These are phyloP conservation scores for Cremastinae sp. DNA, from an alignment of 2,888 invertebrate species.

Conservation along the genomic window DNA sequence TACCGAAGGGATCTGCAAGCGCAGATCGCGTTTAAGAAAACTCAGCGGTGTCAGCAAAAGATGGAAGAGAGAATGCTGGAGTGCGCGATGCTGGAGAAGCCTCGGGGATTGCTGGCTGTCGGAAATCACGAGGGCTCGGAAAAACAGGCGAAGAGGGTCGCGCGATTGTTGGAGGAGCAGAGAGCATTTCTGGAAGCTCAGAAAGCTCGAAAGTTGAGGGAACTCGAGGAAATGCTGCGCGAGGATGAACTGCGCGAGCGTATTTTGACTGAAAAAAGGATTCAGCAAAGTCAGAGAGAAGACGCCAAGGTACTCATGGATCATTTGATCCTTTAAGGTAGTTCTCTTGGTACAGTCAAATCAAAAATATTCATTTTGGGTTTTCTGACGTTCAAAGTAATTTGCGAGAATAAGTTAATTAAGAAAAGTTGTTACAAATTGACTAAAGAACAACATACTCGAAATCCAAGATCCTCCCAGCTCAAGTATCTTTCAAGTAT, in stretches of 20 bases:
- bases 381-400: no score
- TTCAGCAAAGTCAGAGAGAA: constrained; percentile 9
- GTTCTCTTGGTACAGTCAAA: no score
- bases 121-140: constrained; percentile 57
- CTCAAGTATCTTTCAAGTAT: no score
- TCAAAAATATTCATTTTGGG: no score
- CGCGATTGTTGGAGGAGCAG: constrained; percentile 58
- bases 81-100: constrained; percentile 65
- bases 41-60: constrained; percentile 52
- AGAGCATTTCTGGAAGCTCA: constrained; percentile 62
- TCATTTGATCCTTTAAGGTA: not conserved
- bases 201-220: constrained; percentile 63
- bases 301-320: constrained; percentile 36
- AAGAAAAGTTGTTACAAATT: no score
- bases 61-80: constrained; percentile 66
- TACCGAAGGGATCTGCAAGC: constrained; percentile 63
- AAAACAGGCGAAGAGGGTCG: constrained; percentile 47
- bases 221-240: constrained; percentile 54
- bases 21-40: constrained; percentile 64
- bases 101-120: constrained; percentile 41
- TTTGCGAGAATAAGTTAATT: no score
- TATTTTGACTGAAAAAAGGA: constrained; percentile 53
- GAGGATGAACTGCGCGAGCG: constrained; percentile 61
- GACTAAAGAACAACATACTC: no score
- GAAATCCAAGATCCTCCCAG: no score